A percentile compares a stretch with the other conserved stretches of the same genome.
phyloP scores from a whole-genome alignment of 1,140 invertebrate species.

The Drosophila insularis region DNA sequence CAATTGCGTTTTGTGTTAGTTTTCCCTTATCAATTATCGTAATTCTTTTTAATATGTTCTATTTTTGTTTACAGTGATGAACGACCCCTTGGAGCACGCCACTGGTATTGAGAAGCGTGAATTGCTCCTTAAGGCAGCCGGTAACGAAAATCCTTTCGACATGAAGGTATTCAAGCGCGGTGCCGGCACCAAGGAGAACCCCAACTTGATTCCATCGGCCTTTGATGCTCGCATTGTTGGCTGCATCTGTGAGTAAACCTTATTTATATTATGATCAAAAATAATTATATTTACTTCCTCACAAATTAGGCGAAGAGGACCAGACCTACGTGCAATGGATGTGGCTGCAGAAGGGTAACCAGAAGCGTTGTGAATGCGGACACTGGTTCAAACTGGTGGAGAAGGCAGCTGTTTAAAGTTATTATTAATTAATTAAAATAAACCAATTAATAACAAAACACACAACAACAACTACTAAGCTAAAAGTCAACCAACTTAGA shows the following conservation, averaged over 20 bases:
- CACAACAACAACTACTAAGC: conserved; percentile 62
- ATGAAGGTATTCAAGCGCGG: conserved; percentile 91
- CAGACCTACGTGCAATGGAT: conserved; percentile 94
- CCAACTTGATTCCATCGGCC: conserved; percentile 94
- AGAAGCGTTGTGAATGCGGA: conserved; percentile 96
- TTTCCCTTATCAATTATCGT: conserved; percentile 42
- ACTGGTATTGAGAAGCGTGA: conserved; percentile 96
- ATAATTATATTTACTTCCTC: not conserved
- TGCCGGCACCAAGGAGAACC: conserved; percentile 91
- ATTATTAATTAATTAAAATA: conserved; percentile 78
- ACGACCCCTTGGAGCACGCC: conserved; percentile 95
- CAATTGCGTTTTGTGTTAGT: not conserved
- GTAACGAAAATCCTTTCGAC: conserved; percentile 96
- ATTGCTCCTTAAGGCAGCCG: conserved; percentile 90
- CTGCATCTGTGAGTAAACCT: conserved; percentile 90
- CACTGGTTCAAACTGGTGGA: conserved; percentile 97
- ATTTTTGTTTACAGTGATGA: conserved; percentile 84
- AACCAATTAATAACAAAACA: conserved; percentile 76
- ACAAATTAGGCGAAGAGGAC: conserved; percentile 90
- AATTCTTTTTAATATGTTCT: conserved; percentile 5
- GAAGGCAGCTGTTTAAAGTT: conserved; percentile 86
- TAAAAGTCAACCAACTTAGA: conserved; percentile 68
- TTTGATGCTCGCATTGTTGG: conserved; percentile 95
- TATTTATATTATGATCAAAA: not conserved
- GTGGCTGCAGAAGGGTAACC: conserved; percentile 94